A percentile compares a stretch with the other conserved stretches of the same genome.
Evolutionary conservation across 92 coral and sea anemone species (phyloP).

Genomic region (Epizoanthus scotinus): DNA sequence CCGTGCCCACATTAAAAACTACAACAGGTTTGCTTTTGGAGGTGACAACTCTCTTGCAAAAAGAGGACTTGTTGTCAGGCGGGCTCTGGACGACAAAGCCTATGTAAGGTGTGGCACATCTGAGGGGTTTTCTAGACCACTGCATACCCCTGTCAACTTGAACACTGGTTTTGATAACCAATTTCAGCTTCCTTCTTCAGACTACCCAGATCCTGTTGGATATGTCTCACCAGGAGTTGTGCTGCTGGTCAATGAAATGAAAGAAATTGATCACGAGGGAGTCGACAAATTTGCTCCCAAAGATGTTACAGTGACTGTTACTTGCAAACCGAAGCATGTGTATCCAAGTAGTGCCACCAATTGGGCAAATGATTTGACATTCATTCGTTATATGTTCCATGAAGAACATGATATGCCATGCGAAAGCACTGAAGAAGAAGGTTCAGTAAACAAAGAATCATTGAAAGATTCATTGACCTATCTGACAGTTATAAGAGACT

Average conservation of each 20-base stretch:
- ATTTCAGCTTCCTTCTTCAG: slow-evolving; percentile 51
- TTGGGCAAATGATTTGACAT: slow-evolving; percentile 56
- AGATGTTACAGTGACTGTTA: too few relatives aligned
- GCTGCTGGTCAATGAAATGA: slow-evolving; percentile 55
- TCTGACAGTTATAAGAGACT: slow-evolving; percentile 44
- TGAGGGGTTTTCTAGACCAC: slow-evolving; percentile 65
- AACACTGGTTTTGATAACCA: slow-evolving; percentile 41
- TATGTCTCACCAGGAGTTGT: slow-evolving; percentile 61
- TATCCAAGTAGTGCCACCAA: slow-evolving; percentile 58
- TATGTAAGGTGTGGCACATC: slow-evolving; percentile 64
- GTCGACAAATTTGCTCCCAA: slow-evolving; percentile 51
- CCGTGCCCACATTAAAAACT: slow-evolving; percentile 54
- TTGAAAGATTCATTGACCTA: slow-evolving; percentile 25
- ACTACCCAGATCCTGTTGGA: slow-evolving; percentile 62
- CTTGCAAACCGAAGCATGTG: slow-evolving; percentile 52
- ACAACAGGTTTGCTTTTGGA: slow-evolving; percentile 53
- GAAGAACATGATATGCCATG: slow-evolving; percentile 51
- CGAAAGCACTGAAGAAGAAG: slow-evolving; percentile 4
- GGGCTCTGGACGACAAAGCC: slow-evolving; percentile 55
- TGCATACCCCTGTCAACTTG: slow-evolving; percentile 53
- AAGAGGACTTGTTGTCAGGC: slow-evolving; percentile 21
- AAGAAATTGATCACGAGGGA: slow-evolving; percentile 49
- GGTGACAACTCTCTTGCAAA: not conserved
- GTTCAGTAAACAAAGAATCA: slow-evolving; percentile 4
- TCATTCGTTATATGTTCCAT: slow-evolving; percentile 28